Conservation (phyloP, 2,797 vertebrate genomes). For the Centroberyx gerrardi region DNA sequence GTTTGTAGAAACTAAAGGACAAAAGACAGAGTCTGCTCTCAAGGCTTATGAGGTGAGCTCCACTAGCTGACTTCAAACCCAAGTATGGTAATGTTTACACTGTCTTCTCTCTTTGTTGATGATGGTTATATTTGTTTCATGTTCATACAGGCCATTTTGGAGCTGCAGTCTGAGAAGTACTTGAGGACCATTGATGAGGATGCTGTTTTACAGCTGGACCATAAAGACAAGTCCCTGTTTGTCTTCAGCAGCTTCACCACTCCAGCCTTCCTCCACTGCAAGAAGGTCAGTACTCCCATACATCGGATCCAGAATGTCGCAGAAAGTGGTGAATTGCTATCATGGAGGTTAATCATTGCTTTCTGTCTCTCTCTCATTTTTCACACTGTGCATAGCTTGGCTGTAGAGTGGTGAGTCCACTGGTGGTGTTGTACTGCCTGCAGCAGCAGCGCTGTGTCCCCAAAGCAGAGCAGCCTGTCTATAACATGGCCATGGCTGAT, state of each 20-base stretch:
- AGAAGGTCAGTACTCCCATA: constrained; percentile 84
- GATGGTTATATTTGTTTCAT: not conserved
- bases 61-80: not conserved
- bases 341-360: not conserved
- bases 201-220: constrained; percentile 85
- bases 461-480: constrained; percentile 93
- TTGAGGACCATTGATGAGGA: constrained; percentile 90
- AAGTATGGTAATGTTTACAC: not conserved
- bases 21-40: constrained; percentile 85
- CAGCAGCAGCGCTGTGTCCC: constrained; percentile 93
- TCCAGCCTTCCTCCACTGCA: constrained; percentile 90
- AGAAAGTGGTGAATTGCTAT: not conserved
- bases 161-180: constrained; percentile 94
- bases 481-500: constrained; percentile 96
- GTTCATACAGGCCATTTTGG: constrained; percentile 89
- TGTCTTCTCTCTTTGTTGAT: not conserved
- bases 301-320: not conserved
- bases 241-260: constrained; percentile 93
- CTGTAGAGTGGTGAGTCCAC: constrained; percentile 95
- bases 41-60: constrained; percentile 92
- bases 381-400: constrained; percentile 85
- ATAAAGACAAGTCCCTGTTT: constrained; percentile 94
- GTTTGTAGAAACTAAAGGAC: constrained; percentile 88
- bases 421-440: constrained; percentile 95
- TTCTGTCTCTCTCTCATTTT: not conserved